phyloP scores from a whole-genome alignment of 2,888 invertebrate species.

The Prosapia bicincta region DNA sequence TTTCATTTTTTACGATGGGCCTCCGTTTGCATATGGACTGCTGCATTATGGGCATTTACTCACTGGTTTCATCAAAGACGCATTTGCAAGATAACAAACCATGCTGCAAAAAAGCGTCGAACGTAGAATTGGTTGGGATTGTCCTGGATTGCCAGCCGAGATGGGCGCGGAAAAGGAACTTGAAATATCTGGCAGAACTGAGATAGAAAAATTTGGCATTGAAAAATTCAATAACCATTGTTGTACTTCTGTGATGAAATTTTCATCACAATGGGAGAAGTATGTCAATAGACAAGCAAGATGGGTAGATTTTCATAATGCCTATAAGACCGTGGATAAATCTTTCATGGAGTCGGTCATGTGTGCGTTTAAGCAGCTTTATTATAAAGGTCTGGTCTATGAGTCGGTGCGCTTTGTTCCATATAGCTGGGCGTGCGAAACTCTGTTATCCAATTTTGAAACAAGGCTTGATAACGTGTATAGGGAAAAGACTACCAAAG shows the following conservation, averaged over 20 bases:
- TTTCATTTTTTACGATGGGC: slow-evolving; percentile 16
- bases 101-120: slow-evolving; percentile 15
- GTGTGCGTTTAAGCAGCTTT: slow-evolving; percentile 25
- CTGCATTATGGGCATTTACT: slow-evolving; percentile 19
- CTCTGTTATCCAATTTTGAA: slow-evolving; percentile 26
- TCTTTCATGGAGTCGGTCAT: slow-evolving; percentile 22
- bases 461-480: slow-evolving; percentile 20
- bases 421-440: slow-evolving; percentile 28
- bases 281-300: slow-evolving; percentile 10
- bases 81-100: slow-evolving; percentile 8
- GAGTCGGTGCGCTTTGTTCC: slow-evolving; percentile 23
- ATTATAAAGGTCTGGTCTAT: slow-evolving; percentile 22
- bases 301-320: slow-evolving; percentile 16
- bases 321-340: slow-evolving; percentile 16
- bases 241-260: slow-evolving; percentile 9
- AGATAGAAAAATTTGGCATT: slow-evolving; percentile 13
- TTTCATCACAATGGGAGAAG: slow-evolving; percentile 16
- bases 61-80: slow-evolving; percentile 13
- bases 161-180: slow-evolving; percentile 16
- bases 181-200: slow-evolving; percentile 7
- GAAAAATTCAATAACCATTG: slow-evolving; percentile 17
- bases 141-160: slow-evolving; percentile 19
- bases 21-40: slow-evolving; percentile 20
- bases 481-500: slow-evolving; percentile 13
- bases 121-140: slow-evolving; percentile 14